A percentile compares a stretch with the other conserved stretches of the same genome.
These are phyloP conservation scores for Heliocidaris erythrogramma DNA, from an alignment of 35 echinoderm and acorn worm genomes.

Conservation along the genomic window DNA sequence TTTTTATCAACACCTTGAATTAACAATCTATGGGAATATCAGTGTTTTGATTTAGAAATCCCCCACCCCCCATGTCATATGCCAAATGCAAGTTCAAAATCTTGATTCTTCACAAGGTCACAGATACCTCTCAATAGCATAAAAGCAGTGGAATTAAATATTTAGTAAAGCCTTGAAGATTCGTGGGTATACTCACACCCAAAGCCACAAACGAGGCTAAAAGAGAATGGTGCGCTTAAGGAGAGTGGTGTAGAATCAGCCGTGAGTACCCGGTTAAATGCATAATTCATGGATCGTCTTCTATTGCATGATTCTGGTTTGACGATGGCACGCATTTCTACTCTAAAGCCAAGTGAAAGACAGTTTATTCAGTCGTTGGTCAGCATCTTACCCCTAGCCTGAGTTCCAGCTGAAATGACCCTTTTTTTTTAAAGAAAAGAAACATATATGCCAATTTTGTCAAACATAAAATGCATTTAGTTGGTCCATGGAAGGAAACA, in stretches of 20 bases:
- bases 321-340: neutral
- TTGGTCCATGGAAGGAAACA: too few relatives aligned
- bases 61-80: neutral
- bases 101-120: neutral
- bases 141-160: conserved; percentile 22
- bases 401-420: neutral
- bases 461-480: neutral
- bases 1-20: neutral
- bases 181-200: neutral
- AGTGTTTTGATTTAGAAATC: too few relatives aligned
- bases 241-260: neutral
- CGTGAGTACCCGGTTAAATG: neutral
- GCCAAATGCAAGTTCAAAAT: neutral
- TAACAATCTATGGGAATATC: neutral
- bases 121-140: neutral
- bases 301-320: neutral
- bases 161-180: neutral
- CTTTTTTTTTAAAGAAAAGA: neutral
- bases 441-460: neutral
- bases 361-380: conserved; percentile 9
- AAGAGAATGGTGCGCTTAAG: neutral
- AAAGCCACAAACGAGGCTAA: neutral
- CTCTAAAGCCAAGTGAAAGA: neutral
- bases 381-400: neutral
- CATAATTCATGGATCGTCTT: neutral